Evolutionary conservation across 2,113 vertebrate genomes (phyloP), one percentile per base, ranked within the genome.

Genomic region (Phalacrocorax brasilianus): DNA sequence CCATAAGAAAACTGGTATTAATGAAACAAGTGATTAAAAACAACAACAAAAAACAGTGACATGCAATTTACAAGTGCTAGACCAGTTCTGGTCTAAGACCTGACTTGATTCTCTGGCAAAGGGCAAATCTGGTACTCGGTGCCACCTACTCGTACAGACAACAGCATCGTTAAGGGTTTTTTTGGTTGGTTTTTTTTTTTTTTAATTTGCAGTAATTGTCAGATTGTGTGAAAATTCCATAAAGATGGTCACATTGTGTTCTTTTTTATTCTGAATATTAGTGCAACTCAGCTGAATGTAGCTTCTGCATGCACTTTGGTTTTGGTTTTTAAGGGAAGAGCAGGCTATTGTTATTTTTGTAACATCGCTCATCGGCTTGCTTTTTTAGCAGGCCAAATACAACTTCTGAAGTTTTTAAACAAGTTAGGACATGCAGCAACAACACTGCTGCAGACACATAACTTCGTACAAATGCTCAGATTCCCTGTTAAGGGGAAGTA

Each of bases 351-450:
- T 71, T 92, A 55, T 50, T 96, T 93, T 73, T 90, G 38, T 63
- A 91, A 75, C 4, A 3, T 3, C 67, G 38, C 44, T 90, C 72
- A 77, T 74, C 11, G 9, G 50, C 28, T n/a, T 94, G 58, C 76
- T 86, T 85, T 95, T 95, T 86, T 52, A 91, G 68, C 79, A 93
- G 30, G 68, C 75, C 65, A 94, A 92, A 89, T 28, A 86, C 59
- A 90, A 71, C 65, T 90, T 90, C 28, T 72, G 42, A 91, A 88
- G 59, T 75, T 86, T 91, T 61, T 61, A 61, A 95, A 52, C 91
- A 80, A 74, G 96, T 87, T 40, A 66, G 14, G 49, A 66, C 92
- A 0, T 66, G 96, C 70, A 92, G 53, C 35, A 91, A 66, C 22
- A 94, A 78, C 33, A 61, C 18, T 38, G 65, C 44, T 78, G 27